Evolutionary conservation across 2,888 invertebrate genomes (phyloP).

Genomic region (Agonopterix arenella): DNA sequence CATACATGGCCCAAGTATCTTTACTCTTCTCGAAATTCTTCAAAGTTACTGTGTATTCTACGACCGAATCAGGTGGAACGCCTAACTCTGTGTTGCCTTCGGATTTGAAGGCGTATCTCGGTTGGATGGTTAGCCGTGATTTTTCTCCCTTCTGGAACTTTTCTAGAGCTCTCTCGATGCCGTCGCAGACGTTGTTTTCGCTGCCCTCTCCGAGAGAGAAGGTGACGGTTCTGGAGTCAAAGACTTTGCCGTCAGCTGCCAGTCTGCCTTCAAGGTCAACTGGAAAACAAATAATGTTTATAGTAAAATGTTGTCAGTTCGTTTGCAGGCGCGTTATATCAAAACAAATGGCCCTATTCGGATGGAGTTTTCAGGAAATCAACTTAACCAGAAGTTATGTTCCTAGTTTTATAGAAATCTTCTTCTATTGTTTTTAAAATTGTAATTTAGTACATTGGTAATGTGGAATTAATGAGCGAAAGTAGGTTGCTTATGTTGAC

Average conservation of each 20-base stretch:
- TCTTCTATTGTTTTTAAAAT: too few species aligned
- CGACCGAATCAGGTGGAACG: conserved; percentile 86
- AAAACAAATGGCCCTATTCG: too few species aligned
- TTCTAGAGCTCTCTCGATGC: conserved; percentile 88
- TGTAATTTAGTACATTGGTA: too few species aligned
- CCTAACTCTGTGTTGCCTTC: conserved; percentile 81
- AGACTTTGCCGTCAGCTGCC: conserved; percentile 80
- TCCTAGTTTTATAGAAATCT: too few species aligned
- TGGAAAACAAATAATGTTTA: conserved; percentile 32
- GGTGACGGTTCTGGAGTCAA: conserved; percentile 89
- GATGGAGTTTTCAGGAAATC: too few species aligned
- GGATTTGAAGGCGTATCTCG: conserved; percentile 88
- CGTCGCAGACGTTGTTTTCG: conserved; percentile 85
- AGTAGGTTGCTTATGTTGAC: too few species aligned
- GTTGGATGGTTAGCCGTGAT: conserved; percentile 82
- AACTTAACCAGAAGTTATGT: too few species aligned
- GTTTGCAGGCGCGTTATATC: too few species aligned
- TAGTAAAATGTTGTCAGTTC: too few species aligned
- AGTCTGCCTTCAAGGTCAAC: conserved; percentile 81
- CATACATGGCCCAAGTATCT: conserved; percentile 89
- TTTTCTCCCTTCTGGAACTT: conserved; percentile 89
- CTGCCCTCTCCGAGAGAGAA: conserved; percentile 92
- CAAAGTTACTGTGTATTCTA: conserved; percentile 89
- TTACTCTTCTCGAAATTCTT: conserved; percentile 89
- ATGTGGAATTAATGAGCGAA: too few species aligned